phyloP scores from a whole-genome alignment of 2,797 vertebrate species.

The Masticophis lateralis region DNA sequence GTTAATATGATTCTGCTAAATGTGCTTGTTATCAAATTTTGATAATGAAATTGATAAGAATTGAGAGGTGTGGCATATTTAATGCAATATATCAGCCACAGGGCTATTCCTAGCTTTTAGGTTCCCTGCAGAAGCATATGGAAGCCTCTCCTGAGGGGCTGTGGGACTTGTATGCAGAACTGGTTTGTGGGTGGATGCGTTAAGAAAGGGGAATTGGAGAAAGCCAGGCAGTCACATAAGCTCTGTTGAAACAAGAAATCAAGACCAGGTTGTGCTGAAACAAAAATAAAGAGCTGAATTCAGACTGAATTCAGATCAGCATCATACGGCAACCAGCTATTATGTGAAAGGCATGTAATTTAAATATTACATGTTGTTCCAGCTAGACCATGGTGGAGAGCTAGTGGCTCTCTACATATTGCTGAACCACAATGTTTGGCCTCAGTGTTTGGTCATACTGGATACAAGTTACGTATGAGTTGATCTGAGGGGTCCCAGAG shows the following conservation, averaged over 20 bases:
- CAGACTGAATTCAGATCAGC: neutral
- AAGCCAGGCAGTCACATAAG: neutral
- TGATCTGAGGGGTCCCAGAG: neutral
- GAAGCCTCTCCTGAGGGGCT: neutral
- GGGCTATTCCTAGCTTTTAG: neutral
- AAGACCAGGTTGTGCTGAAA: neutral
- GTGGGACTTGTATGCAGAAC: neutral
- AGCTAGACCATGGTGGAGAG: neutral
- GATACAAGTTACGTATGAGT: neutral
- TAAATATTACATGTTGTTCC: neutral
- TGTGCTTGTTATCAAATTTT: neutral
- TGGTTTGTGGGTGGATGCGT: neutral
- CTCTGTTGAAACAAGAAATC: neutral
- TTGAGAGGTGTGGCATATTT: neutral
- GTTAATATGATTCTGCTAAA: neutral
- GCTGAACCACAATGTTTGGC: neutral
- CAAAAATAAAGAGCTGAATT: neutral
- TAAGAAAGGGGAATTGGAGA: neutral
- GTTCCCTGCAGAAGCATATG: neutral
- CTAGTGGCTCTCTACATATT: neutral
- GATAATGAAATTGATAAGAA: neutral
- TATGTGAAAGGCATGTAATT: neutral
- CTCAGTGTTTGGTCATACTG: neutral
- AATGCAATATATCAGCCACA: neutral
- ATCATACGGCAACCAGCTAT: neutral